These are phyloP conservation scores for Sylvia borin DNA, from an alignment of 2,797 vertebrate species.

Conservation along the genomic window DNA sequence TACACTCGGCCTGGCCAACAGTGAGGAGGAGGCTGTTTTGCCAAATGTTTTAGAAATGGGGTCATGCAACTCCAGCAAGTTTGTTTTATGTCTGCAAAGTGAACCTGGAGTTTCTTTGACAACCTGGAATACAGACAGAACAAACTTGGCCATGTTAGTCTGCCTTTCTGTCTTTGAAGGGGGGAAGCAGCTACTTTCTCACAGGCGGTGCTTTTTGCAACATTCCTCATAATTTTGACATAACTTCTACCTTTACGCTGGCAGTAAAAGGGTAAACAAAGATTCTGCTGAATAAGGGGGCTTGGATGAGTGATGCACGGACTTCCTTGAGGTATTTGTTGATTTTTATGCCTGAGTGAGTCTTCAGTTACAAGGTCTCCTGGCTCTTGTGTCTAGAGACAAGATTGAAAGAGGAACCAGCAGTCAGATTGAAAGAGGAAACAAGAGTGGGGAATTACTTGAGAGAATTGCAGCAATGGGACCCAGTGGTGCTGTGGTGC, in stretches of 20 bases:
- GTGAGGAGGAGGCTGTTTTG: background rate
- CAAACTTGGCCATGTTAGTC: background rate
- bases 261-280: background rate
- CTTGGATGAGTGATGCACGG: background rate
- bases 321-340: background rate
- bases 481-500: background rate
- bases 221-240: background rate
- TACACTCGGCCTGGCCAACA: background rate
- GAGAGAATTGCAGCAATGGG: background rate
- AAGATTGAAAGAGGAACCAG: background rate
- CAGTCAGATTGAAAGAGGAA: background rate
- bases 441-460: background rate
- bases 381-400: background rate
- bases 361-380: background rate
- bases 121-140: background rate
- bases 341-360: background rate
- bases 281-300: background rate
- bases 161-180: background rate
- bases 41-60: constrained; percentile 11
- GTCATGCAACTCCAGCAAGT: background rate
- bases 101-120: constrained; percentile 33
- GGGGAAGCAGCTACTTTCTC: background rate
- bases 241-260: background rate
- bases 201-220: background rate
- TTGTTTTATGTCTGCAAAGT: constrained; percentile 7